Evolutionary conservation across 2,888 invertebrate species (phyloP).

Genomic region (Elaeidobius kamerunicus): DNA sequence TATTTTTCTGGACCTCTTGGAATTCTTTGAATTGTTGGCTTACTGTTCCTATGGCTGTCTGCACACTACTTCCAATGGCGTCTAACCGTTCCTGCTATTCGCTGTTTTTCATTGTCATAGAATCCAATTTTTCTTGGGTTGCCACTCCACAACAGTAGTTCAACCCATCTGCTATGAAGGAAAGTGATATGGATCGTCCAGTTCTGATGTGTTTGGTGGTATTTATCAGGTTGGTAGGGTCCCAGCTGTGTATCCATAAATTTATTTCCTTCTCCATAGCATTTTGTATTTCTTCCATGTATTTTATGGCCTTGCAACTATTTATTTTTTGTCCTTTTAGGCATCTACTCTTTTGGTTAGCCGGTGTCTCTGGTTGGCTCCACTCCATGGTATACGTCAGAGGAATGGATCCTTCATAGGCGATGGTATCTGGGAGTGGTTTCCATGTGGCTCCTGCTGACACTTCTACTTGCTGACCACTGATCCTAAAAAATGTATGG

Average conservation of each 20-base stretch:
- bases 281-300: not conserved
- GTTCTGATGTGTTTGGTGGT: too few relatives aligned
- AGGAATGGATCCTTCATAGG: not conserved
- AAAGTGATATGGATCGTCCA: not conserved
- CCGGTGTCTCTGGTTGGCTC: not conserved
- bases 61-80: too few relatives aligned
- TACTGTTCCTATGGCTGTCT: too few relatives aligned
- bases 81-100: too few relatives aligned
- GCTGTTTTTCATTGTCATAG: too few relatives aligned
- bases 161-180: not conserved
- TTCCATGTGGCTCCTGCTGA: not conserved
- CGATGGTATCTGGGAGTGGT: not conserved
- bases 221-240: too few relatives aligned
- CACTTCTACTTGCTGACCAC: not conserved
- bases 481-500: too few relatives aligned
- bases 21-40: too few relatives aligned
- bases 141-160: not conserved
- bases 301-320: not conserved
- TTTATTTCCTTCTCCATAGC: too few relatives aligned
- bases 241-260: too few relatives aligned
- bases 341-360: not conserved
- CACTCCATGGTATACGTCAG: not conserved
- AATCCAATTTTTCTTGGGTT: not conserved
- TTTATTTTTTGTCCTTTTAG: not conserved
- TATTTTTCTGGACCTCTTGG: too few relatives aligned